phyloP scores from a whole-genome alignment of 2,113 vertebrate genomes.

The Corvus moneduloides region DNA sequence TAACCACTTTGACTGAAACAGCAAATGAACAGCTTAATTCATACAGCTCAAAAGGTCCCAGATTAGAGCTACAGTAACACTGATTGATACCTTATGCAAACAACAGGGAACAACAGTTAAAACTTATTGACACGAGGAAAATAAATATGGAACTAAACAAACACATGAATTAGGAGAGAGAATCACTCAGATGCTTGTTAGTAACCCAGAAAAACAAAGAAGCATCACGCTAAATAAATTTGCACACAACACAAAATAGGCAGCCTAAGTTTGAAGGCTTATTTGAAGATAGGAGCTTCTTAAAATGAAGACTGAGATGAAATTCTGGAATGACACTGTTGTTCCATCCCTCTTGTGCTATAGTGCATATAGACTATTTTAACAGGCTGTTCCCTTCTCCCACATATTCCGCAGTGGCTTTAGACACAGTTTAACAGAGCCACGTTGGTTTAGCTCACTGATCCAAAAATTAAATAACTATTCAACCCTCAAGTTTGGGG shows the following conservation, averaged over 20 bases:
- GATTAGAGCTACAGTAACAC: background rate
- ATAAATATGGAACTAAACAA: background rate
- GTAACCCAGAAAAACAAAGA: background rate
- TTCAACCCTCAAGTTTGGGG: background rate
- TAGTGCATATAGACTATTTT: fast-evolving
- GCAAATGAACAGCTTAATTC: background rate
- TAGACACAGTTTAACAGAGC: background rate
- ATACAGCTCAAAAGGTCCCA: background rate
- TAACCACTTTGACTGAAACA: background rate
- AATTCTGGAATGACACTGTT: background rate
- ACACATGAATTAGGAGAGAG: background rate
- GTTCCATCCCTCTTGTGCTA: background rate
- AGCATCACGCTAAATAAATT: background rate
- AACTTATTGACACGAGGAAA: background rate
- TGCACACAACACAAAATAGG: background rate
- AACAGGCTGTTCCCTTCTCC: background rate
- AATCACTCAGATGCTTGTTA: background rate
- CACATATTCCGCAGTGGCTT: background rate
- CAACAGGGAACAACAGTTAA: background rate
- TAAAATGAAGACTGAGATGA: background rate
- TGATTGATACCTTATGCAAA: background rate
- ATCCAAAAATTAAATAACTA: background rate
- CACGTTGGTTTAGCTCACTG: background rate
- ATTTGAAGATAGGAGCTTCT: background rate
- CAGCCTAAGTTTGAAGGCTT: background rate